Evolutionary conservation across 2,113 vertebrate species (phyloP).

Genomic region (Thamnaconus septentrionalis): DNA sequence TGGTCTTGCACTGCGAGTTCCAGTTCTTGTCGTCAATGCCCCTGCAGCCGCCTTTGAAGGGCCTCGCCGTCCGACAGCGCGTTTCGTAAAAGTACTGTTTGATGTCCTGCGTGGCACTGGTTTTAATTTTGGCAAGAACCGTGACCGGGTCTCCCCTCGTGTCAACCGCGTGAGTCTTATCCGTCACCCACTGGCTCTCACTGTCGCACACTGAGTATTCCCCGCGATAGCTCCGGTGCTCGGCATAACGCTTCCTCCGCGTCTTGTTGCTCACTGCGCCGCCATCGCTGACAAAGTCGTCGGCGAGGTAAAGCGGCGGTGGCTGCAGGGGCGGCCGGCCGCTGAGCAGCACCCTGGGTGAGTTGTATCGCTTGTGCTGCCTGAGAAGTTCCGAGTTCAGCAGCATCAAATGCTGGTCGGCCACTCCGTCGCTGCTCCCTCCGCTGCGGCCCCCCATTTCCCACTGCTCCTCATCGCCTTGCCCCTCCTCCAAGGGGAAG

Average conservation of each 20-base stretch:
- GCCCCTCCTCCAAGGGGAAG: slow-evolving; percentile 36
- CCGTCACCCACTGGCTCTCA: slow-evolving; percentile 91
- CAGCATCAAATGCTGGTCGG: slow-evolving; percentile 78
- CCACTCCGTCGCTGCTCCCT: slow-evolving; percentile 45
- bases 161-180: slow-evolving; percentile 91
- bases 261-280: slow-evolving; percentile 81
- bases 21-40: slow-evolving; percentile 98
- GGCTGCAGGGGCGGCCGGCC: slow-evolving; percentile 87
- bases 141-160: slow-evolving; percentile 85
- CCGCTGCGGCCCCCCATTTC: slow-evolving; percentile 24
- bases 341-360: slow-evolving; percentile 90
- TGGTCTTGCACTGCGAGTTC: slow-evolving; percentile 98
- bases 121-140: slow-evolving; percentile 88
- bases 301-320: slow-evolving; percentile 86
- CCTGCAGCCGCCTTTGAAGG: slow-evolving; percentile 86
- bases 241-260: slow-evolving; percentile 83
- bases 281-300: slow-evolving; percentile 82
- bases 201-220: slow-evolving; percentile 98
- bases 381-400: slow-evolving; percentile 83
- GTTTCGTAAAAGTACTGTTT: slow-evolving; percentile 98
- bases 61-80: slow-evolving; percentile 83
- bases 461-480: slow-evolving; percentile 61
- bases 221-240: slow-evolving; percentile 89
- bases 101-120: slow-evolving; percentile 78
- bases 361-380: slow-evolving; percentile 90